Percentiles rank a stretch among this genome's conserved stretches.
These are phyloP conservation scores for Brienomyrus brachyistius DNA, from an alignment of 2,113 vertebrate species.

Conservation along the genomic window DNA sequence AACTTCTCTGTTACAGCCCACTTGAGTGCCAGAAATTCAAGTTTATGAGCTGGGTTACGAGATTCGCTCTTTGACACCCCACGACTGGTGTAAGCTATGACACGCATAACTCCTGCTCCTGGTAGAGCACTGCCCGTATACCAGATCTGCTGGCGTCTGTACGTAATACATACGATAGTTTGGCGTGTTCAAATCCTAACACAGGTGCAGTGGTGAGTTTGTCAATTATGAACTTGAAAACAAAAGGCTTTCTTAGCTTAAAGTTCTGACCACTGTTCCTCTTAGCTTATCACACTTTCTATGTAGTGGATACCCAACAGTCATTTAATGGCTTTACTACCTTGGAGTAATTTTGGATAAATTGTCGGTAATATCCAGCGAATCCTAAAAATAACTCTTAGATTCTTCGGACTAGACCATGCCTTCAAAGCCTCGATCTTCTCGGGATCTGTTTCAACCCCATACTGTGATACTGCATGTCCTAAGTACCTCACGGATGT, in stretches of 20 bases:
- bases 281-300: background rate
- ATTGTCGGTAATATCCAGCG: background rate
- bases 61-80: constrained; percentile 7
- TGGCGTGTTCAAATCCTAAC: constrained; percentile 15
- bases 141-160: background rate
- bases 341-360: background rate
- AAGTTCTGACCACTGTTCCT: background rate
- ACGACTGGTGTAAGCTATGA: constrained; percentile 1
- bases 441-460: no score
- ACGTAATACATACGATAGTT: background rate
- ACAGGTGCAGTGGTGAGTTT: constrained; percentile 19
- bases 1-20: background rate
- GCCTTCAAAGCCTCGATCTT: no score
- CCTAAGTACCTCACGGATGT: no score
- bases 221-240: constrained; percentile 12
- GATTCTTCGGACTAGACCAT: no score
- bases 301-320: background rate
- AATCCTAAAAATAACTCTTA: background rate
- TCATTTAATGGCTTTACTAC: background rate
- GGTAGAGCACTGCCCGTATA: background rate
- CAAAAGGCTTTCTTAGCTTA: constrained; percentile 3
- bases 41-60: constrained; percentile 1
- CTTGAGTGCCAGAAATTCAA: background rate
- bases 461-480: no score
- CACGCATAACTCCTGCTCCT: constrained; percentile 11